Evolutionary conservation across 2,888 invertebrate species (phyloP), one percentile per base, ranked within the genome.

Genomic region (Fragum sueziense): DNA sequence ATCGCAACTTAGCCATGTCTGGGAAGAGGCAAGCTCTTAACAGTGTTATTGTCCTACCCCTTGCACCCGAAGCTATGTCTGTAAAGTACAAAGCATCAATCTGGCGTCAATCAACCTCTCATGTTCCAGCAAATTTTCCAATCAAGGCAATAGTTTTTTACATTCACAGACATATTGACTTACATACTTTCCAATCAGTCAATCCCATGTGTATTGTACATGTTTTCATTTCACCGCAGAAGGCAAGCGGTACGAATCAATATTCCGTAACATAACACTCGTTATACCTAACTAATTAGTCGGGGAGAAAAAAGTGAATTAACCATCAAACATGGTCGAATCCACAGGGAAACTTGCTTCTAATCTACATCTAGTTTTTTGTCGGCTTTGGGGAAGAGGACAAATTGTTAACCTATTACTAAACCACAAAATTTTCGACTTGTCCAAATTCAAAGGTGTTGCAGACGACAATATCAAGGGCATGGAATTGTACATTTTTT

Each of bases 281-380:
- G 22, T 54, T 54, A 54, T 54, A 54, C 54, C 25, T n/a, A 25
- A 54, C 54, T 54, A 54, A 54, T 54, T 54, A 54, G 54, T n/a
- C 54, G 2, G 22, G 17, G 11, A 25, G 54, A 54, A 54, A 54
- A 54, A 54, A 54, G 11, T 22, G 25, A 54, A 54, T 22, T 25
- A 54, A 22, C 54, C 22, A 54, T 54, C 22, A 54, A 54, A 54
- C 54, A 25, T 14, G n/a, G 25, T 54, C 22, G n/a, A 20, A 25
- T 6, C 54, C 25, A 54, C 25, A n/a, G 54, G 54, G 54, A 54
- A n/a, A n/a, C n/a, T n/a, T n/a, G n/a, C n/a, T n/a, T n/a, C n/a
- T n/a, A n/a, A n/a, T n/a, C n/a, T n/a, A n/a, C n/a, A n/a, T n/a
- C n/a, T n/a, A n/a, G n/a, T n/a, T n/a, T n/a, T n/a, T n/a, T n/a